phyloP scores from a whole-genome alignment of 1,140 invertebrate species.

The Leptopilina boulardi region DNA sequence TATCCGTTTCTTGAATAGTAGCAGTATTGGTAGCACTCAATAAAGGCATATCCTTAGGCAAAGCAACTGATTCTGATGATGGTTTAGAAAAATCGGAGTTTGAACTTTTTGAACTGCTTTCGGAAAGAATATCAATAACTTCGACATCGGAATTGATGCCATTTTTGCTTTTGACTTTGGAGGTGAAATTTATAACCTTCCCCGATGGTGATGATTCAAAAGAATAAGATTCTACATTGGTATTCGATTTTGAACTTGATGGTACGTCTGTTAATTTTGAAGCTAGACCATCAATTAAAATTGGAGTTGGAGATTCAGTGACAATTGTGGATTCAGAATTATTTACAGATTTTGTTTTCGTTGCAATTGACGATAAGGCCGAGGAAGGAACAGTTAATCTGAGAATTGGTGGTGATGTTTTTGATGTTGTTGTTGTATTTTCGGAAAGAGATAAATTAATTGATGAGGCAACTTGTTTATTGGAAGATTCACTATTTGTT shows the following conservation, averaged over 20 bases:
- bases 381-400: constrained; percentile 4
- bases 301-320: neutral
- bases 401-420: neutral
- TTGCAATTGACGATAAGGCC: neutral
- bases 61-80: no score
- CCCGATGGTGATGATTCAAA: neutral
- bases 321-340: neutral
- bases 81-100: neutral
- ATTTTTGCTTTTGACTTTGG: neutral
- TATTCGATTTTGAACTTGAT: neutral
- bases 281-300: neutral
- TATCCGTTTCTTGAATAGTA: no score
- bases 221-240: neutral
- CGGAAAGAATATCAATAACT: constrained; percentile 9
- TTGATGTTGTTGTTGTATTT: neutral
- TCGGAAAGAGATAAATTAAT: neutral
- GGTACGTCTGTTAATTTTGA: neutral
- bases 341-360: neutral
- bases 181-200: no score
- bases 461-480: neutral
- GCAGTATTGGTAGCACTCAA: no score
- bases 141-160: neutral
- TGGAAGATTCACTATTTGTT: constrained; percentile 16
- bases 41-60: neutral
- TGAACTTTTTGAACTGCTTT: neutral